Evolutionary conservation across 2,888 invertebrate genomes (phyloP).

Genomic region (Lasioglossum malachurum): DNA sequence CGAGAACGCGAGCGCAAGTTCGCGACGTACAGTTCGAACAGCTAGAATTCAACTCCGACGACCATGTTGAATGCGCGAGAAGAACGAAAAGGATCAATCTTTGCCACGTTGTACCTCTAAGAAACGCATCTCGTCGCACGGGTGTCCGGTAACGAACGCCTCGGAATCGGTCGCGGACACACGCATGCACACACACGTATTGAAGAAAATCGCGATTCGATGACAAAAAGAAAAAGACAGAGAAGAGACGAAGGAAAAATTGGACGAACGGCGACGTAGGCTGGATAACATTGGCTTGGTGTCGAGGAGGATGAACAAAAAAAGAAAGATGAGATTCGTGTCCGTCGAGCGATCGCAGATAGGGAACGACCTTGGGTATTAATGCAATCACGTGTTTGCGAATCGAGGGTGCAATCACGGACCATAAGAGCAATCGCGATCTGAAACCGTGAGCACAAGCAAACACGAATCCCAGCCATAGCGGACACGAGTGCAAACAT

Average conservation of each 20-base stretch:
- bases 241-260: neutral
- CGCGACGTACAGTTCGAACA: slow-evolving; percentile 27
- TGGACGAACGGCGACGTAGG: neutral
- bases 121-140: neutral
- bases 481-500: slow-evolving; percentile 49
- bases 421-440: slow-evolving; percentile 43
- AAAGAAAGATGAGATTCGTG: slow-evolving; percentile 21
- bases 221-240: neutral
- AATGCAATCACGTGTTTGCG: slow-evolving; percentile 46
- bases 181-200: neutral
- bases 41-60: slow-evolving; percentile 34
- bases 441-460: slow-evolving; percentile 22
- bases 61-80: slow-evolving; percentile 32
- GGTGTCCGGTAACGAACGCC: neutral
- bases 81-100: slow-evolving; percentile 19
- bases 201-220: neutral
- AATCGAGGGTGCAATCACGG: slow-evolving; percentile 50
- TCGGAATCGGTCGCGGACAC: slow-evolving; percentile 4
- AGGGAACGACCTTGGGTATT: slow-evolving; percentile 11
- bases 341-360: slow-evolving; percentile 22
- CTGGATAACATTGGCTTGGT: neutral
- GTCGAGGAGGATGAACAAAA: neutral
- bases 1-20: slow-evolving; percentile 38
- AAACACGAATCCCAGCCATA: slow-evolving; percentile 23
- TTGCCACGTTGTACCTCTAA: slow-evolving; percentile 47